Percentiles rank a stretch among this genome's conserved stretches.
Evolutionary conservation across 2,797 vertebrate genomes (phyloP).

Genomic region (Gallinago stenura): DNA sequence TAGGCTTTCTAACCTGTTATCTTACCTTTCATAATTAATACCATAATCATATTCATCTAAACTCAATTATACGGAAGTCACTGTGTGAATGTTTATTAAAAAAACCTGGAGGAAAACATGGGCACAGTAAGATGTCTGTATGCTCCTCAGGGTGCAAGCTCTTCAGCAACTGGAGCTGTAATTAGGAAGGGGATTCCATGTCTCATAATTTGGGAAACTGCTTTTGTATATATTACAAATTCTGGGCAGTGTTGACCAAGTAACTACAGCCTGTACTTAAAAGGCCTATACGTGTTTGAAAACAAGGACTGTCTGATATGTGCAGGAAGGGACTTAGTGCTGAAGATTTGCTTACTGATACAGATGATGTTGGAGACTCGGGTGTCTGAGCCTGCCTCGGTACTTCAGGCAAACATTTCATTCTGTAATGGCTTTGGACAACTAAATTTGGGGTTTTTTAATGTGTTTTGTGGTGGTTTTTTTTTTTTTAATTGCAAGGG

Average conservation of each 20-base stretch:
- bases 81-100: not conserved
- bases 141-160: not conserved
- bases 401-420: not conserved
- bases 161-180: not conserved
- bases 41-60: slow-evolving; percentile 38
- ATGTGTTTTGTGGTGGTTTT: too few species aligned
- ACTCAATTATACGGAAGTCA: not conserved
- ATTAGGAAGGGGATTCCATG: not conserved
- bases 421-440: not conserved
- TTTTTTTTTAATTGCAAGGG: not conserved
- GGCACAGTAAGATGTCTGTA: not conserved
- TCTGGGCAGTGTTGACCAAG: not conserved
- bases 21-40: slow-evolving; percentile 36
- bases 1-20: slow-evolving; percentile 24
- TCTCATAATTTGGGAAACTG: not conserved
- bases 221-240: not conserved
- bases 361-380: not conserved
- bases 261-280: not conserved
- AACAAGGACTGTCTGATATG: not conserved
- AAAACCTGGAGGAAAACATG: not conserved
- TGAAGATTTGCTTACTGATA: not conserved
- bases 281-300: not conserved
- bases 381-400: not conserved
- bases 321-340: not conserved
- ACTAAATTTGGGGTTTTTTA: rapidly evolving